Percentiles rank a stretch among this genome's conserved stretches.
Conservation (phyloP, 1,140 invertebrate species). For the Hetaerina americana region DNA sequence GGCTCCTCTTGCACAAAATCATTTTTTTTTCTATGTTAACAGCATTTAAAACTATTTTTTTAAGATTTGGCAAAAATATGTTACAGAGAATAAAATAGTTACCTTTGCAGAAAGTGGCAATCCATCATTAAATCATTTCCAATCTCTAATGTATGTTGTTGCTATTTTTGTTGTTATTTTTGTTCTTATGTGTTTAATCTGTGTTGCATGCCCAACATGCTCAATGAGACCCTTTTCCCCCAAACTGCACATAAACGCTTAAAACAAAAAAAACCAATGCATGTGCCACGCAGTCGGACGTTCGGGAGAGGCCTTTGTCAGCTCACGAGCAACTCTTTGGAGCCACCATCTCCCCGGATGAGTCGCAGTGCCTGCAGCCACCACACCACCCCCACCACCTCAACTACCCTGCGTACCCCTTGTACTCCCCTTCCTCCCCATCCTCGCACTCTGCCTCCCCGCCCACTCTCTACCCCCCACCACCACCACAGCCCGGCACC, state of each 20-base stretch:
- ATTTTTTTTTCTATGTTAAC: no score
- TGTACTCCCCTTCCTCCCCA: background rate
- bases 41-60: no score
- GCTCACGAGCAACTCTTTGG: conserved; percentile 33
- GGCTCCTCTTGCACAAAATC: no score
- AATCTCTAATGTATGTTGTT: no score
- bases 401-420: conserved; percentile 5
- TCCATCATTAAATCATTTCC: no score
- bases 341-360: conserved; percentile 13
- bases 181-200: conserved; percentile 15
- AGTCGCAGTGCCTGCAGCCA: conserved; percentile 7
- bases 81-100: no score
- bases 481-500: no score
- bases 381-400: background rate
- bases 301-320: conserved; percentile 15
- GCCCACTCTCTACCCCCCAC: no score
- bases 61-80: no score
- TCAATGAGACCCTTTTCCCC: no score
- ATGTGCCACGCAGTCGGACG: background rate
- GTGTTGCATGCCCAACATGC: conserved; percentile 12
- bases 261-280: no score
- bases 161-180: conserved; percentile 14
- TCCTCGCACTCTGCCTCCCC: conserved; percentile 1
- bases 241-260: background rate
- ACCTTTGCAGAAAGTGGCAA: no score